Conservation (phyloP, 92 coral and sea anemone genomes). For the Anthopleura xanthogrammica region DNA sequence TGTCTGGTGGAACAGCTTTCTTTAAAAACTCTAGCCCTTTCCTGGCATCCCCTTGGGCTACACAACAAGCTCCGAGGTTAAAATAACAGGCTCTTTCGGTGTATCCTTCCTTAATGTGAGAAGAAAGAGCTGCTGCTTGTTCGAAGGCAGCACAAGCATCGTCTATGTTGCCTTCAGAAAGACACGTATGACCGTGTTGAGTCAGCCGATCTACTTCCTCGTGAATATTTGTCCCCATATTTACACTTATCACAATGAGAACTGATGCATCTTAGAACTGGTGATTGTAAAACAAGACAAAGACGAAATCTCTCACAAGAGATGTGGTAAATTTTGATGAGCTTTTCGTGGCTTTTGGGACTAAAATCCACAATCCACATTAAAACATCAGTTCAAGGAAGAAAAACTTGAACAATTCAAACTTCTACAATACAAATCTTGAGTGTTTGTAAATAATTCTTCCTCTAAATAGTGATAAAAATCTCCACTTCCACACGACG, state of each 20-base stretch:
- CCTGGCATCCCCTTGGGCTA: conserved; percentile 83
- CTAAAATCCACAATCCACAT: not conserved
- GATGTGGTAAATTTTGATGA: too few species aligned
- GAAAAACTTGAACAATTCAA: too few species aligned
- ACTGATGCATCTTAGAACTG: not conserved
- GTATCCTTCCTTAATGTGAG: conserved; percentile 69
- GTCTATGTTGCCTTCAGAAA: conserved; percentile 70
- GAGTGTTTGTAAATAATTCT: not conserved
- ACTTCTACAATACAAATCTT: not conserved
- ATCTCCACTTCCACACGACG: not conserved
- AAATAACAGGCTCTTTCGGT: conserved; percentile 94
- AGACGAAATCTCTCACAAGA: not conserved
- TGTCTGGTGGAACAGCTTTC: conserved; percentile 88
- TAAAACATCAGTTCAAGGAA: not conserved
- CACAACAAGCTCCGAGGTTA: conserved; percentile 96
- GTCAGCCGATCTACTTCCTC: conserved; percentile 78
- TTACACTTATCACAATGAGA: not conserved
- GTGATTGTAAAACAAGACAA: not conserved
- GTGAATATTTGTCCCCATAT: conserved; percentile 19
- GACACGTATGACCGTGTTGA: conserved; percentile 76
- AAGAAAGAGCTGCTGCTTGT: conserved; percentile 73
- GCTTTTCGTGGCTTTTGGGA: not conserved
- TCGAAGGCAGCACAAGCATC: conserved; percentile 81
- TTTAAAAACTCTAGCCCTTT: conserved; percentile 76
- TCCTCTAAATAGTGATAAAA: not conserved